Conservation (phyloP, 2,797 vertebrate genomes). For the Gadopsis marmoratus region DNA sequence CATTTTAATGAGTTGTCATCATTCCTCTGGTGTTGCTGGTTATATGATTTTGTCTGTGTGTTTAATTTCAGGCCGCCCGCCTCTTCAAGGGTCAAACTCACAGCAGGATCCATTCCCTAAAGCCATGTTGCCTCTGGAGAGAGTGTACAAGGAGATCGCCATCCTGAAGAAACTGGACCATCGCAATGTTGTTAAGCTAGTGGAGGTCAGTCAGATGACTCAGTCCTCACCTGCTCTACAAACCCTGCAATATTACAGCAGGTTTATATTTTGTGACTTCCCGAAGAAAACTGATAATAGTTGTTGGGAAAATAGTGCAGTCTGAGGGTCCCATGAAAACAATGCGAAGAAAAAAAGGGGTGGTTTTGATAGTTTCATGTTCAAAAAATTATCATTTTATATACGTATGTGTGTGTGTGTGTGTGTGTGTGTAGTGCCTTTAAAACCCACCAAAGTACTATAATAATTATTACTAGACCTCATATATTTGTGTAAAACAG, state of each 20-base stretch:
- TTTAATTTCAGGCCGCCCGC: slow-evolving; percentile 87
- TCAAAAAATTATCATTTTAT: not conserved
- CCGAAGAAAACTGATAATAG: too few species aligned
- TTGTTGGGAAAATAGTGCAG: too few species aligned
- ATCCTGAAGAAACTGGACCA: slow-evolving; percentile 98
- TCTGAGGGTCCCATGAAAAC: not conserved
- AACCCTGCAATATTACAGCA: not conserved
- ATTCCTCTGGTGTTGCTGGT: not conserved
- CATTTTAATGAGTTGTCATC: not conserved
- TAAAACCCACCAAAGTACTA: not conserved
- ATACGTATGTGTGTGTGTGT: not conserved
- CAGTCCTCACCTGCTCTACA: not conserved
- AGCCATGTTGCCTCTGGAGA: slow-evolving; percentile 88
- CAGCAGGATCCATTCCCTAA: slow-evolving; percentile 84
- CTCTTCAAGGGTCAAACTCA: slow-evolving; percentile 85
- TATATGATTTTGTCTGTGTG: not conserved
- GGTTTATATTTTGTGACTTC: not conserved
- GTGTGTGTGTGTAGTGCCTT: not conserved
- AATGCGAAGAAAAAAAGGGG: not conserved
- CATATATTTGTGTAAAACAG: slow-evolving; percentile 2
- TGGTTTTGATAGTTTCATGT: not conserved
- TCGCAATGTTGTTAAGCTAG: slow-evolving; percentile 92
- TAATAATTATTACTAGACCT: not conserved
- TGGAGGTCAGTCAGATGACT: slow-evolving; percentile 87
- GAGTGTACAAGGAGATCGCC: slow-evolving; percentile 94